phyloP scores from a whole-genome alignment of 1,140 invertebrate genomes.

The Andrena cerasifolii region DNA sequence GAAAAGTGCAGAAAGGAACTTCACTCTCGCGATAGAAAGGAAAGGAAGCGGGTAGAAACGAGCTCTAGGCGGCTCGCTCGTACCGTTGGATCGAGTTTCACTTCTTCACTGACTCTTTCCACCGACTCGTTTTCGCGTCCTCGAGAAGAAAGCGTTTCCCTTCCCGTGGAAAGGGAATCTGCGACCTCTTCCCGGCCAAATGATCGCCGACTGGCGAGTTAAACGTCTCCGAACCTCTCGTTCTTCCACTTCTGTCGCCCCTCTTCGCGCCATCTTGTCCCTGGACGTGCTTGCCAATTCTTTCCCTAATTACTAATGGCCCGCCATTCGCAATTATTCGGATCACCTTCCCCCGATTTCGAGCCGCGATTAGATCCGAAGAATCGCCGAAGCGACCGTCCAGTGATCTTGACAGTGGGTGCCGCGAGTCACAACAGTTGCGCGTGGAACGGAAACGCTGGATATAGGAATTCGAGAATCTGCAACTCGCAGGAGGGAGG shows the following conservation, averaged over 20 bases:
- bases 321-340: too few species aligned
- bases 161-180: slow-evolving; percentile 44
- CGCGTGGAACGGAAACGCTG: neutral
- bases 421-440: neutral
- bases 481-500: neutral
- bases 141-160: slow-evolving; percentile 37
- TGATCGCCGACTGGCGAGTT: neutral
- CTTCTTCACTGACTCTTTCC: slow-evolving; percentile 62
- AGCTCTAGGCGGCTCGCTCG: slow-evolving; percentile 40
- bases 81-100: slow-evolving; percentile 66
- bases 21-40: slow-evolving; percentile 39
- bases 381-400: neutral
- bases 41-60: slow-evolving; percentile 66
- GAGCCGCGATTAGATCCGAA: neutral
- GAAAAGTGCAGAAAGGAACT: slow-evolving; percentile 36
- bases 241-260: slow-evolving; percentile 37
- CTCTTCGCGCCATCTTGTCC: neutral
- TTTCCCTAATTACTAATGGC: neutral
- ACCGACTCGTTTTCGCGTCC: slow-evolving; percentile 49
- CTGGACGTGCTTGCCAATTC: too few species aligned
- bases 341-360: neutral
- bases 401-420: neutral
- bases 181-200: neutral
- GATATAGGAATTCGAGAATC: neutral
- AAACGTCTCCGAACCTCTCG: slow-evolving; percentile 4